phyloP scores from a whole-genome alignment of 2,113 vertebrate species.

The Suricata suricatta region DNA sequence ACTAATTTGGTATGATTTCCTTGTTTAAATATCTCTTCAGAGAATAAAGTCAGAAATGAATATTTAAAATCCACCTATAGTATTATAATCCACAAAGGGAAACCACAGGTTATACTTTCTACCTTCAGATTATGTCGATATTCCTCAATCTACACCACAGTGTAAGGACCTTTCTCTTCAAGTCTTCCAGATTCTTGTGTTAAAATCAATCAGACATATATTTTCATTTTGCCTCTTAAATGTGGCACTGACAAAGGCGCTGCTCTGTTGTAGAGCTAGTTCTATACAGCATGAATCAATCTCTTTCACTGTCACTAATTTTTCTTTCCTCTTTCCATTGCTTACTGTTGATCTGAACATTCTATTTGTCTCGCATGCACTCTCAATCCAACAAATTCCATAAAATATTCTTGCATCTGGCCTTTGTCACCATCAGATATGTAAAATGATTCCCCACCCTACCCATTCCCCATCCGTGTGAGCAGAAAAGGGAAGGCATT shows the following conservation, averaged over 20 bases:
- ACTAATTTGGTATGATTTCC: background rate
- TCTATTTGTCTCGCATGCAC: background rate
- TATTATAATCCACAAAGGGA: background rate
- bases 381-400: background rate
- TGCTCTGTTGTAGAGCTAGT: background rate
- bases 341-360: background rate
- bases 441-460: background rate
- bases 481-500: background rate
- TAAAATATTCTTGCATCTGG: background rate
- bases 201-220: background rate
- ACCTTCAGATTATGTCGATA: background rate
- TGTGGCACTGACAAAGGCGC: background rate
- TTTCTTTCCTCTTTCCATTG: background rate
- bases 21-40: background rate
- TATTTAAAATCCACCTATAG: background rate
- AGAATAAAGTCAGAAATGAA: background rate
- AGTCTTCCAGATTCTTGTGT: background rate
- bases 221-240: background rate
- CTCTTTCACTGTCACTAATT: background rate
- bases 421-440: background rate
- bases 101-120: background rate
- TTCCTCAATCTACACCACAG: background rate
- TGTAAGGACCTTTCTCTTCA: background rate
- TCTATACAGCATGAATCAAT: background rate
- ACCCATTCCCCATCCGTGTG: background rate